phyloP scores from a whole-genome alignment of 2,113 vertebrate species.

The Elachura formosa region DNA sequence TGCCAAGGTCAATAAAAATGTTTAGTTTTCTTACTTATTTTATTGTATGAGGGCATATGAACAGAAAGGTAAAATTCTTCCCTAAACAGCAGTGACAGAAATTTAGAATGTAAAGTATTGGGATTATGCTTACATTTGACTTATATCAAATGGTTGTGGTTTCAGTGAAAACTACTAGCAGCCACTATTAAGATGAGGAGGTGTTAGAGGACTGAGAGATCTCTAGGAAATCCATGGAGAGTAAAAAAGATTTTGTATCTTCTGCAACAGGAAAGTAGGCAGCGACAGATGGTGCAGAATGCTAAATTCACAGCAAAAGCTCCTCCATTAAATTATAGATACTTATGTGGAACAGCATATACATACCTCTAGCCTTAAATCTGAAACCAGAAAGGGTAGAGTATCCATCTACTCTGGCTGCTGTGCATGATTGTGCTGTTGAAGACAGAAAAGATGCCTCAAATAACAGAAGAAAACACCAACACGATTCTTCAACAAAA shows the following conservation, averaged over 20 bases:
- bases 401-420: neutral
- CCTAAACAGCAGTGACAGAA: neutral
- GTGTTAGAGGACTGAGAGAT: neutral
- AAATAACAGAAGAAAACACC: neutral
- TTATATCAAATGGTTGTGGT: neutral
- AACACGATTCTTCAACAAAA: neutral
- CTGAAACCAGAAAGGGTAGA: neutral
- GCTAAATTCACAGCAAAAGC: neutral
- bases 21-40: neutral
- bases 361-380: neutral
- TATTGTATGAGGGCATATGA: neutral
- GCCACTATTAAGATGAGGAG: neutral
- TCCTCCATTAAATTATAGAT: neutral
- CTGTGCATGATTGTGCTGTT: neutral
- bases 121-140: neutral
- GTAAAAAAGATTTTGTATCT: neutral
- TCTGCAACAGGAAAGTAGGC: neutral
- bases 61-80: neutral
- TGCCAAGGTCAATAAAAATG: neutral
- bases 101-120: neutral
- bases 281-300: neutral
- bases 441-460: neutral
- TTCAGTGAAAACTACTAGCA: neutral
- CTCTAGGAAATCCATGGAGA: neutral
- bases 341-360: neutral